Conservation (phyloP, 2,113 vertebrate species). For the Peromyscus polionotus region DNA sequence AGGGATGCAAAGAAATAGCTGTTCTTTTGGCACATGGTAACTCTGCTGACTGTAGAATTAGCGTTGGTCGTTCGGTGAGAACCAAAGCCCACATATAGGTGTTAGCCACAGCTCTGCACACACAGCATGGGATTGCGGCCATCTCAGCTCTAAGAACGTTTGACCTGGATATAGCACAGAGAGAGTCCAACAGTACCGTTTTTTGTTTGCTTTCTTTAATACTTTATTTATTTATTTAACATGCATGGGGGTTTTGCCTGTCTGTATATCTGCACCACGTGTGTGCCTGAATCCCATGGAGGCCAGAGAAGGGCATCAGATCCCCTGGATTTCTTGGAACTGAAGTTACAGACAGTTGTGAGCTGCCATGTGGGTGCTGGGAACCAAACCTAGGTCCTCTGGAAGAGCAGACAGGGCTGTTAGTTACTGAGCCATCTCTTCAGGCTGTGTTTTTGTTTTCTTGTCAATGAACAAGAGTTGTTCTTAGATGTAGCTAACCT, state of each 20-base stretch:
- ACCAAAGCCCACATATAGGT: not conserved
- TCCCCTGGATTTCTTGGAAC: not conserved
- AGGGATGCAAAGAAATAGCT: not conserved
- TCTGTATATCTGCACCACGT: not conserved
- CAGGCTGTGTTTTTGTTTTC: not conserved
- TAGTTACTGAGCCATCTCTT: not conserved
- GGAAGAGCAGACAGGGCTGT: not conserved
- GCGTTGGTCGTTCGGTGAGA: not conserved
- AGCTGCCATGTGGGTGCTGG: not conserved
- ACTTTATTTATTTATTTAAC: not conserved
- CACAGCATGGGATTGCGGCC: not conserved
- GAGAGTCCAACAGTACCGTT: not conserved
- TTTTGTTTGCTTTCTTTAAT: not conserved
- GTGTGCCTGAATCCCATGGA: not conserved
- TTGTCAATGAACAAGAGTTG: not conserved
- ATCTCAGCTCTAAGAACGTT: not conserved
- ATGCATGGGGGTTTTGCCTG: not conserved
- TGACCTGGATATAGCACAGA: not conserved
- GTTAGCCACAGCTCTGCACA: not conserved
- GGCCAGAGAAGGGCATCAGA: not conserved
- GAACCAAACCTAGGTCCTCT: not conserved
- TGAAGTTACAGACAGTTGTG: not conserved
- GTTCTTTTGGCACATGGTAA: not conserved
- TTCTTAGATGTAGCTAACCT: not conserved
- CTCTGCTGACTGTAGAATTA: not conserved